phyloP scores from a whole-genome alignment of 2,113 vertebrate genomes.

The Hydrolagus affinis region DNA sequence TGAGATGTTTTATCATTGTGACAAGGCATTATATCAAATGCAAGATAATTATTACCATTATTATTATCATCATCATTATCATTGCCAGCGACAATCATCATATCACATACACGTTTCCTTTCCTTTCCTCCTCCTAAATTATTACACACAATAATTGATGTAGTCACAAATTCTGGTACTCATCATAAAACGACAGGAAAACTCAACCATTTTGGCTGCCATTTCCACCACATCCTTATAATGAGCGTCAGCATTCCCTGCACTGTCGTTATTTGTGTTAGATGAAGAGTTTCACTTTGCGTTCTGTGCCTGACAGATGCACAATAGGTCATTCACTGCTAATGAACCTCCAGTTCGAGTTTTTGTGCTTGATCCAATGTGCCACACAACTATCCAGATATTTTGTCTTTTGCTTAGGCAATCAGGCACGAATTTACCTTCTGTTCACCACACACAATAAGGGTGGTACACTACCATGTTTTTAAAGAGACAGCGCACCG shows the following conservation, averaged over 20 bases:
- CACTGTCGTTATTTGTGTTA: background rate
- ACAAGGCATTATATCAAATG: no score
- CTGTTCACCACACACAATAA: background rate
- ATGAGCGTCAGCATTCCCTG: background rate
- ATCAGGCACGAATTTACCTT: slow-evolving; percentile 19
- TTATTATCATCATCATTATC: no score
- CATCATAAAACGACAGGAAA: background rate
- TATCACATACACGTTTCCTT: no score
- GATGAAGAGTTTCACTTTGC: background rate
- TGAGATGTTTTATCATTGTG: no score
- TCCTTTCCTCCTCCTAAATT: no score
- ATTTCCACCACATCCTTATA: background rate
- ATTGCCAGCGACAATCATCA: no score
- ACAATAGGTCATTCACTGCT: slow-evolving; percentile 22
- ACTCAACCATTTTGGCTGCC: slow-evolving; percentile 1
- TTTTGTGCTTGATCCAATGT: slow-evolving; percentile 4
- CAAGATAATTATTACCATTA: no score
- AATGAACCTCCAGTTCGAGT: slow-evolving; percentile 21
- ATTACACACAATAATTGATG: no score
- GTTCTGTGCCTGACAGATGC: slow-evolving; percentile 13
- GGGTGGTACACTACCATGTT: background rate
- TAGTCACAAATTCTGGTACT: background rate
- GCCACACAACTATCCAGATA: background rate
- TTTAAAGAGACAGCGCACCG: background rate
- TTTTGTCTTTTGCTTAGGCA: slow-evolving; percentile 16